These are phyloP conservation scores for Thalassarche chlororhynchos DNA, from an alignment of 2,113 vertebrate genomes.

Conservation along the genomic window DNA sequence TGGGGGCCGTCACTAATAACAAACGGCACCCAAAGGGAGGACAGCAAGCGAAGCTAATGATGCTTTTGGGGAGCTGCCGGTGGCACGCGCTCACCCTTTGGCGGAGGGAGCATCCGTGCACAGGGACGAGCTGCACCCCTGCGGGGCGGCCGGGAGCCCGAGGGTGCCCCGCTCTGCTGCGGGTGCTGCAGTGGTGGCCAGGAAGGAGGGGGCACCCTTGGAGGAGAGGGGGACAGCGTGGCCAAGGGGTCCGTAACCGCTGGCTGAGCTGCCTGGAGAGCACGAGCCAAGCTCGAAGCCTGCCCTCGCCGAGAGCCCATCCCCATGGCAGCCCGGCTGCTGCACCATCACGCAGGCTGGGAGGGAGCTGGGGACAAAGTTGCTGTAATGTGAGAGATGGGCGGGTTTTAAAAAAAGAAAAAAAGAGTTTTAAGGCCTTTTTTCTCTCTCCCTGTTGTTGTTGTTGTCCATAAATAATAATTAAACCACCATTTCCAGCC, in stretches of 20 bases:
- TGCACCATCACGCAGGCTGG: background rate
- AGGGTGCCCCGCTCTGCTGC: background rate
- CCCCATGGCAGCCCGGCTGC: background rate
- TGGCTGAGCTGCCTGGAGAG: background rate
- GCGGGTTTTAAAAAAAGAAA: background rate
- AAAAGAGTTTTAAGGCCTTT: background rate
- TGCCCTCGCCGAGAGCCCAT: background rate
- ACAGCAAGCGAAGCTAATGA: fast-evolving
- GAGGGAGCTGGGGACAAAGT: background rate
- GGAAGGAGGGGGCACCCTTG: background rate
- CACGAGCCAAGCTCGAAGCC: background rate
- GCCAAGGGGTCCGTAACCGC: background rate
- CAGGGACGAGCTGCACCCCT: background rate
- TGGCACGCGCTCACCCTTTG: fast-evolving
- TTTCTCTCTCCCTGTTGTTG: background rate
- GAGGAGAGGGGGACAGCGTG: background rate
- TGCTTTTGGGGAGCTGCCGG: background rate
- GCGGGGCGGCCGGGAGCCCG: background rate
- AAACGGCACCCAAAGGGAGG: background rate
- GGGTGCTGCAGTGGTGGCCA: background rate
- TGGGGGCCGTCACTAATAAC: background rate
- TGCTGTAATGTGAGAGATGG: background rate
- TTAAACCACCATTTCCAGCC: slow-evolving; percentile 41
- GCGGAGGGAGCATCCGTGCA: background rate
- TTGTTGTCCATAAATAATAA: slow-evolving; percentile 53